Conservation (phyloP, 1,140 invertebrate species). For the Octopus sinensis region DNA sequence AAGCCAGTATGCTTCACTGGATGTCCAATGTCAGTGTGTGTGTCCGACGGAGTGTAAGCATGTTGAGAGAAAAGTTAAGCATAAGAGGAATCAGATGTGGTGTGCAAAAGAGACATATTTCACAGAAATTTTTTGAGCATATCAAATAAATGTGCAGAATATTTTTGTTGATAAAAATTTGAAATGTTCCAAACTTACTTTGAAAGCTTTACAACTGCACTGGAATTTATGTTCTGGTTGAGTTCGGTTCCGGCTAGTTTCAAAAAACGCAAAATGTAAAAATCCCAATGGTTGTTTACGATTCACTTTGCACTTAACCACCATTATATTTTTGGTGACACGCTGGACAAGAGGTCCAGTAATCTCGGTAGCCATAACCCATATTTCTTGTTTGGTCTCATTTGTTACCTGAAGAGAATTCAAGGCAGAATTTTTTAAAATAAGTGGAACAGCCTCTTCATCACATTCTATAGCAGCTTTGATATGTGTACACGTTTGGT, state of each 20-base stretch:
- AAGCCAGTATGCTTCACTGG: too few relatives aligned
- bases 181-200: slow-evolving; percentile 50
- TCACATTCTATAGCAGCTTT: slow-evolving; percentile 68
- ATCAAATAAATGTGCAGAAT: too few relatives aligned
- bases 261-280: slow-evolving; percentile 70
- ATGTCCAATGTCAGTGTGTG: too few relatives aligned
- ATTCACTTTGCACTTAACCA: slow-evolving; percentile 71
- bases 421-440: slow-evolving; percentile 68
- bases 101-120: too few relatives aligned
- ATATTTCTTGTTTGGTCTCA: slow-evolving; percentile 70
- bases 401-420: slow-evolving; percentile 65
- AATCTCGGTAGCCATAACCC: slow-evolving; percentile 66
- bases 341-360: slow-evolving; percentile 72
- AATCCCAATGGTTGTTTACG: slow-evolving; percentile 73
- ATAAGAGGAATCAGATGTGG: too few relatives aligned
- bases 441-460: slow-evolving; percentile 66
- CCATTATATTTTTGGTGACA: slow-evolving; percentile 75
- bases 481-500: slow-evolving; percentile 67
- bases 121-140: too few relatives aligned
- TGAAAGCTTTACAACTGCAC: slow-evolving; percentile 67
- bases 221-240: slow-evolving; percentile 65
- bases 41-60: too few relatives aligned
- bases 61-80: too few relatives aligned
- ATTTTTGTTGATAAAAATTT: too few relatives aligned
- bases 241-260: slow-evolving; percentile 59